Conservation (phyloP, 2,888 invertebrate genomes). For the Eudemis profundana region DNA sequence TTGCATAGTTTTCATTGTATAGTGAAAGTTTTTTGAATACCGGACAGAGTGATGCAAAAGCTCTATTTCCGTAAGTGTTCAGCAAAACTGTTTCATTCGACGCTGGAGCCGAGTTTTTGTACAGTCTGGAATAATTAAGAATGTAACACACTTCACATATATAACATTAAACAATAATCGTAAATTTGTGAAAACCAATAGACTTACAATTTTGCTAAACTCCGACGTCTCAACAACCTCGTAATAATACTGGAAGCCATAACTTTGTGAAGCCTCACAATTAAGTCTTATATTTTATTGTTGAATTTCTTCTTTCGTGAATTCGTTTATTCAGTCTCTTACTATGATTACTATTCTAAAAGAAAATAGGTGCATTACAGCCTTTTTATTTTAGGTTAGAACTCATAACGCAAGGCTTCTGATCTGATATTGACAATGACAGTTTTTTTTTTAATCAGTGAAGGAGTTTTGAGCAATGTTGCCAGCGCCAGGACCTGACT, state of each 20-base stretch:
- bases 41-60: conserved; percentile 52
- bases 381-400: neutral
- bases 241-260: conserved; percentile 63
- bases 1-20: conserved; percentile 41
- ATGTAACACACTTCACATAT: neutral
- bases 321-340: neutral
- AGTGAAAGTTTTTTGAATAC: conserved; percentile 48
- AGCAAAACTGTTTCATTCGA: conserved; percentile 48
- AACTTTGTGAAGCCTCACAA: conserved; percentile 29
- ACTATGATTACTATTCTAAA: neutral
- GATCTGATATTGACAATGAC: neutral
- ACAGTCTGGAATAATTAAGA: conserved; percentile 58
- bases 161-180: neutral
- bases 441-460: too few relatives aligned
- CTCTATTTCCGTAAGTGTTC: conserved; percentile 50
- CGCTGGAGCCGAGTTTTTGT: conserved; percentile 54
- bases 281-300: neutral
- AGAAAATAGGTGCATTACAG: neutral
- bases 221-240: conserved; percentile 57
- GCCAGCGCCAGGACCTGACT: too few relatives aligned
- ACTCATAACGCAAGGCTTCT: neutral
- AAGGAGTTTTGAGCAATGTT: too few relatives aligned
- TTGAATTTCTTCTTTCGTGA: neutral
- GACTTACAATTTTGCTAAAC: conserved; percentile 68
- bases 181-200: neutral